Conservation (phyloP, 2,888 invertebrate genomes). For the Ctenicera cuprea region DNA sequence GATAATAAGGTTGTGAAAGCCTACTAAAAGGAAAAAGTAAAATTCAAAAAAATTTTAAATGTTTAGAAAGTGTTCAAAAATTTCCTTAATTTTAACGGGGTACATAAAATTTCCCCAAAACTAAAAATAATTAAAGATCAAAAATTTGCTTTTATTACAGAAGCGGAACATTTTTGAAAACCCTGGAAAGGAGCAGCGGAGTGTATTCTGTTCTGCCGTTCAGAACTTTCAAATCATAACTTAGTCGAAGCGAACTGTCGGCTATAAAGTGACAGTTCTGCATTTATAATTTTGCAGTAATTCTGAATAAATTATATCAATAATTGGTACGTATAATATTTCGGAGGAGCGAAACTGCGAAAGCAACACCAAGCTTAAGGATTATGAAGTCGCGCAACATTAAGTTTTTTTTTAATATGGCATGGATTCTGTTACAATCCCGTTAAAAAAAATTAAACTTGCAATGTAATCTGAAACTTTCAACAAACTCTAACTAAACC, state of each 20-base stretch:
- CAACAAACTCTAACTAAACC: conserved; percentile 1
- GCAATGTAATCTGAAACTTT: neutral
- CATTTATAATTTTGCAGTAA: conserved; percentile 58
- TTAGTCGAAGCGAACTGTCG: conserved; percentile 57
- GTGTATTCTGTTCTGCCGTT: conserved; percentile 52
- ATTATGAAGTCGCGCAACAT: neutral
- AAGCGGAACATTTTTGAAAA: conserved; percentile 48
- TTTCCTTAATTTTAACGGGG: too few species aligned
- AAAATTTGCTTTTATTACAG: too few species aligned
- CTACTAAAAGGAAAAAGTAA: too few species aligned
- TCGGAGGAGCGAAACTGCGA: conserved; percentile 25
- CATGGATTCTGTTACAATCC: neutral
- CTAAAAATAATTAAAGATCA: too few species aligned
- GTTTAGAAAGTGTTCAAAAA: too few species aligned
- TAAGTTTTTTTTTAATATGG: too few species aligned
- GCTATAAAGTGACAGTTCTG: conserved; percentile 58
- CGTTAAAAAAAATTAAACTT: neutral
- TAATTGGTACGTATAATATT: conserved; percentile 54
- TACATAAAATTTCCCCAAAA: too few species aligned
- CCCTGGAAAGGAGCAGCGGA: conserved; percentile 47
- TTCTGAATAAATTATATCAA: conserved; percentile 58
- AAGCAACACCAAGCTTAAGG: neutral
- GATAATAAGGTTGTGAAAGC: too few species aligned
- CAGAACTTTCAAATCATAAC: conserved; percentile 57
- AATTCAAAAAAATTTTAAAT: too few species aligned